A percentile compares a stretch with the other conserved stretches of the same genome.
phyloP scores from a whole-genome alignment of 2,888 invertebrate genomes.

The Odontocolon sp. region DNA sequence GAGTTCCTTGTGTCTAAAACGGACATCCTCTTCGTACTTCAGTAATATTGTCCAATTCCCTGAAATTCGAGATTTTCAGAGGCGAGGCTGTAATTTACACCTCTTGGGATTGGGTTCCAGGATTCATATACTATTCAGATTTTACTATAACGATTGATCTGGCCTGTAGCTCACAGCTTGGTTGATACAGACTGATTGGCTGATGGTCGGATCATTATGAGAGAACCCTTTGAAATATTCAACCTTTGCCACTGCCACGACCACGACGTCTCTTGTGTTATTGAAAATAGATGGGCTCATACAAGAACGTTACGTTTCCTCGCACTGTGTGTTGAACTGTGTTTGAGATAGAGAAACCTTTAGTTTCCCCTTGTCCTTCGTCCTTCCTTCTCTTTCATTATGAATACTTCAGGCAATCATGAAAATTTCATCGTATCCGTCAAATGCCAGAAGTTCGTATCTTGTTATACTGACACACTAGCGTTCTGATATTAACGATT shows the following conservation, averaged over 20 bases:
- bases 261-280: conserved; percentile 60
- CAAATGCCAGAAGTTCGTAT: conserved; percentile 58
- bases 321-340: conserved; percentile 21
- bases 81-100: too few relatives aligned
- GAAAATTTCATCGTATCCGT: conserved; percentile 62
- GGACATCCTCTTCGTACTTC: too few relatives aligned
- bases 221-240: conserved; percentile 63
- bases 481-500: conserved; percentile 68
- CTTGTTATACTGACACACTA: conserved; percentile 70
- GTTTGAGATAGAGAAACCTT: conserved; percentile 34
- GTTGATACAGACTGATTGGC: too few relatives aligned
- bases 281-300: conserved; percentile 65
- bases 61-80: conserved; percentile 29
- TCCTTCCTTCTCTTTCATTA: conserved; percentile 27
- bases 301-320: conserved; percentile 2
- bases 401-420: conserved; percentile 62
- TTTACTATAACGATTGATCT: conserved; percentile 9
- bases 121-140: too few relatives aligned
- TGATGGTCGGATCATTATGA: conserved; percentile 57
- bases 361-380: not conserved
- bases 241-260: conserved; percentile 60
- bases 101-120: too few relatives aligned
- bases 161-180: not conserved
- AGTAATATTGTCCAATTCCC: conserved; percentile 33
- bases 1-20: too few relatives aligned